Conservation (phyloP, 2,888 invertebrate genomes). For the Drosophila multiciliata region DNA sequence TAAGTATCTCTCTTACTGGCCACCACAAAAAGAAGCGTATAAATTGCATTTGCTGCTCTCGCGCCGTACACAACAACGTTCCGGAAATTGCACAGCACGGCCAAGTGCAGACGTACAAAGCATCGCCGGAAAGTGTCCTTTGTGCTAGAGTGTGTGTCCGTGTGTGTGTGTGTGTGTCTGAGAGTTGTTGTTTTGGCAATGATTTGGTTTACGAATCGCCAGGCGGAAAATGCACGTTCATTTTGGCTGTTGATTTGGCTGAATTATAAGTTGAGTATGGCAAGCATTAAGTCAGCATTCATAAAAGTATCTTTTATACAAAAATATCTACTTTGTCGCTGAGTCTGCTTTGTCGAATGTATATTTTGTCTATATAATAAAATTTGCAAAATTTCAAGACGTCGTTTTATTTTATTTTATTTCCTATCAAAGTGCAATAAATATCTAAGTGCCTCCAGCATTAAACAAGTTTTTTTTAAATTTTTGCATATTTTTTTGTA, state of each 20-base stretch:
- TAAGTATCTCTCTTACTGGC: background rate
- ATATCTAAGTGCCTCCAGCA: background rate
- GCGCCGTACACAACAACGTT: slow-evolving; percentile 40
- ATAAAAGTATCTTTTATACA: background rate
- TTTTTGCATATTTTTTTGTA: background rate
- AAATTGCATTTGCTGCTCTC: slow-evolving; percentile 59
- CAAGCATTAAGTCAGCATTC: slow-evolving; percentile 41
- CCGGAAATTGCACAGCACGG: slow-evolving; percentile 62
- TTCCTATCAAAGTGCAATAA: background rate
- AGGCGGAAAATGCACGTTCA: slow-evolving; percentile 49
- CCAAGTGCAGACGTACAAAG: slow-evolving; percentile 62
- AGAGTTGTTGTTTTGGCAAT: slow-evolving; percentile 50
- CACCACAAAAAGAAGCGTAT: slow-evolving; percentile 37
- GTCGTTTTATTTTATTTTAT: background rate
- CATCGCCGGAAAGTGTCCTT: slow-evolving; percentile 49
- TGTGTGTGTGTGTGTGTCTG: slow-evolving; percentile 18
- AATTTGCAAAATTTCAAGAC: background rate
- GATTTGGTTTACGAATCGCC: slow-evolving; percentile 55
- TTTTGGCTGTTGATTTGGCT: slow-evolving; percentile 37
- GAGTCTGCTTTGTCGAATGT: background rate
- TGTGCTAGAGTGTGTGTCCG: slow-evolving; percentile 18
- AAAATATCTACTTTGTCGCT: background rate
- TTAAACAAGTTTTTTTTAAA: background rate
- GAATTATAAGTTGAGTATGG: slow-evolving; percentile 19
- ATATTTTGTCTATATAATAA: background rate